A percentile compares a stretch with the other conserved stretches of the same genome.
phyloP scores from a whole-genome alignment of 1,140 invertebrate species.

The Psilanteris sp. region DNA sequence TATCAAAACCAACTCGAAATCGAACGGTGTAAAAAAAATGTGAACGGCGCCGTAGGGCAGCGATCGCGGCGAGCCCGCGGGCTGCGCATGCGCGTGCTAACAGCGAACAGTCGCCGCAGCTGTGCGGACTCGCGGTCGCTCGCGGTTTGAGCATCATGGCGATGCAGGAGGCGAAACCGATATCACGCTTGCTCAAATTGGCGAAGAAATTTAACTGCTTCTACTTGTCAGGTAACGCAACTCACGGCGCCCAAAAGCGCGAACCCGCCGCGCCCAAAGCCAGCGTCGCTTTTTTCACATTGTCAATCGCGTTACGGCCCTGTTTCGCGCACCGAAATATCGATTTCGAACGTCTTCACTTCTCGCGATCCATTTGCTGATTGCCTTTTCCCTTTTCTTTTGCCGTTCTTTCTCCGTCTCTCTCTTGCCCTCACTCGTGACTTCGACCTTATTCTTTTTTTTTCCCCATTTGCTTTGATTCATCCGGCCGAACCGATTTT shows the following conservation, averaged over 20 bases:
- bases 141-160: conserved; percentile 72
- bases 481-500: no score
- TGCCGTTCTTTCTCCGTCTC: no score
- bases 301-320: conserved; percentile 1
- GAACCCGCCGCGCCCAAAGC: neutral
- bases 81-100: neutral
- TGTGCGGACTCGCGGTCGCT: conserved; percentile 30
- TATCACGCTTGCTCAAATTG: conserved; percentile 86
- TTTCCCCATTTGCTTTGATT: no score
- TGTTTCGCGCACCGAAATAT: conserved; percentile 59
- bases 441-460: no score
- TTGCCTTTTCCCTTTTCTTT: neutral
- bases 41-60: no score
- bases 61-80: no score
- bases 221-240: conserved; percentile 87
- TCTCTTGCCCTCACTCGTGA: no score
- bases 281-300: neutral
- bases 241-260: neutral
- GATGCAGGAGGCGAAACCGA: conserved; percentile 79
- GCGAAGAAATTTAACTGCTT: conserved; percentile 92
- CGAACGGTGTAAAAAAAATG: no score
- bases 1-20: no score
- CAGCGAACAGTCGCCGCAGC: conserved; percentile 17
- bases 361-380: conserved; percentile 38
- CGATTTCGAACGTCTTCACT: conserved; percentile 69